phyloP scores from a whole-genome alignment of 2,797 vertebrate species.

The Mus spretus region DNA sequence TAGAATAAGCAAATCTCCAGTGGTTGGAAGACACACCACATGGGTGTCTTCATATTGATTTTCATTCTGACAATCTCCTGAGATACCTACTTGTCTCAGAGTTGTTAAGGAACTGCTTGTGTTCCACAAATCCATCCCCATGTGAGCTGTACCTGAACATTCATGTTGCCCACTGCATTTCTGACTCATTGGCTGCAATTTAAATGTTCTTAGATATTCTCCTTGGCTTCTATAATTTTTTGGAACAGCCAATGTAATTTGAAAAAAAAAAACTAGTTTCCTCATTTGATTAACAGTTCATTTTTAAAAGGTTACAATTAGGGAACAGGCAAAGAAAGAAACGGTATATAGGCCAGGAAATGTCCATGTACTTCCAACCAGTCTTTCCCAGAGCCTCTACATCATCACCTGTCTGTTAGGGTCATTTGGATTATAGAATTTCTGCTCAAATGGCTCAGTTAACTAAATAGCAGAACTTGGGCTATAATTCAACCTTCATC shows the following conservation, averaged over 20 bases:
- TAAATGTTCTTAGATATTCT: background rate
- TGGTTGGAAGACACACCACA: background rate
- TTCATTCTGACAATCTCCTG: background rate
- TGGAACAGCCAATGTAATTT: background rate
- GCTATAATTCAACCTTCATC: background rate
- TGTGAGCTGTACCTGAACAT: background rate
- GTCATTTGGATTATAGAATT: background rate
- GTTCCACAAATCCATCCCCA: background rate
- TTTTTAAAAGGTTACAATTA: background rate
- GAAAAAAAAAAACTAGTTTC: background rate
- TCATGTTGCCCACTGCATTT: background rate
- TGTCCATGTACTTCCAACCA: background rate
- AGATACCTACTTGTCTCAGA: background rate
- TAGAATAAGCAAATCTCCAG: background rate
- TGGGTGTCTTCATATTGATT: background rate
- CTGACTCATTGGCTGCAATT: background rate
- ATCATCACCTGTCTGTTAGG: background rate
- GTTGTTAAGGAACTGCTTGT: background rate
- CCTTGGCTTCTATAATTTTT: background rate
- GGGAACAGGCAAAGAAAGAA: background rate
- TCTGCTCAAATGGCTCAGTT: background rate
- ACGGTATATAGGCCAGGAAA: background rate
- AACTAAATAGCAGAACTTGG: background rate
- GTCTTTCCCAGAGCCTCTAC: accelerated
- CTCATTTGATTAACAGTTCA: background rate